Conservation (phyloP, 2,888 invertebrate genomes). For the Nematopogon swammerdamellus region DNA sequence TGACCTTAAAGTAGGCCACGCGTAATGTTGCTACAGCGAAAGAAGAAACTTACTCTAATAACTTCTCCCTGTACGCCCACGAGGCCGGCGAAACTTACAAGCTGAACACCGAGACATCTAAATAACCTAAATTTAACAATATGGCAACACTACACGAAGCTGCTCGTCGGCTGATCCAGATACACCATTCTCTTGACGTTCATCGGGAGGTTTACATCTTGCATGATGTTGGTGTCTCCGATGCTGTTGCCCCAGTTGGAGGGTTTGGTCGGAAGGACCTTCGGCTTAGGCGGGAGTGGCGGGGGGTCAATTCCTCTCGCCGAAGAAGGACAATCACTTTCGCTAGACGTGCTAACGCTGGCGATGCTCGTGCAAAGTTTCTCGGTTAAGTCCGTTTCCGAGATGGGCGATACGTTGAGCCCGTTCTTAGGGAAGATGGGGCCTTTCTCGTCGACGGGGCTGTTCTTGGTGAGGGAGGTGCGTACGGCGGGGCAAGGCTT, state of each 20-base stretch:
- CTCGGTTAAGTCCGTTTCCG: background rate
- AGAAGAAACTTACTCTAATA: no score
- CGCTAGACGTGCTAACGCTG: slow-evolving; percentile 11
- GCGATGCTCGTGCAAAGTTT: slow-evolving; percentile 6
- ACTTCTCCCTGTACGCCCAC: no score
- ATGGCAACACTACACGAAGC: slow-evolving; percentile 49
- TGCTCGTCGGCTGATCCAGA: slow-evolving; percentile 62
- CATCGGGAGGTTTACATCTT: slow-evolving; percentile 12
- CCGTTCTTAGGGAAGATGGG: background rate
- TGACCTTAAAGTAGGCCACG: no score
- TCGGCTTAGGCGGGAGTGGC: slow-evolving; percentile 73
- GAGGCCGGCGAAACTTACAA: no score
- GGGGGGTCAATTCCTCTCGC: slow-evolving; percentile 47
- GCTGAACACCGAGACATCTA: no score
- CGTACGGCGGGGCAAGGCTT: slow-evolving; percentile 12
- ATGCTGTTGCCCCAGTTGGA: slow-evolving; percentile 47
- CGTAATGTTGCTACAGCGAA: no score
- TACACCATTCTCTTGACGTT: slow-evolving; percentile 36
- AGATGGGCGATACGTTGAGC: no score
- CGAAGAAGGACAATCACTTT: slow-evolving; percentile 12
- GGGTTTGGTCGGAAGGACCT: slow-evolving; percentile 63
- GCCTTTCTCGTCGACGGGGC: background rate
- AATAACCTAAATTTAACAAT: no score
- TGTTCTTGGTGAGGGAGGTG: slow-evolving; percentile 7
- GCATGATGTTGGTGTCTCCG: slow-evolving; percentile 13